A percentile compares a stretch with the other conserved stretches of the same genome.
Conservation (phyloP, 2,797 vertebrate genomes). For the Erpetoichthys calabaricus region DNA sequence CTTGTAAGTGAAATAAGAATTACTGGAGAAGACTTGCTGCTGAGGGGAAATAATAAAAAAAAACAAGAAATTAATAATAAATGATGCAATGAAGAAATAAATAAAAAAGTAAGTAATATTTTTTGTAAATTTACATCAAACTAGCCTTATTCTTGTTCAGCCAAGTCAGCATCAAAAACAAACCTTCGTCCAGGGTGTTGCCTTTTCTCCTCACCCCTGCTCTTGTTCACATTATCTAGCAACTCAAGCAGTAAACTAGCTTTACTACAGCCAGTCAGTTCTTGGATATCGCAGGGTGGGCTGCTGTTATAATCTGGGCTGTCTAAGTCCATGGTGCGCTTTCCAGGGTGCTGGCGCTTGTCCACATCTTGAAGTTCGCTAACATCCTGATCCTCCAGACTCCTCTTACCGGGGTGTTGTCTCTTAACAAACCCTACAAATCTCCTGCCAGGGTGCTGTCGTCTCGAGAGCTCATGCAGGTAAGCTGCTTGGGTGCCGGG, state of each 20-base stretch:
- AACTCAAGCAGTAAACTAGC: conserved; percentile 59
- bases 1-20: no score
- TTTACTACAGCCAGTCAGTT: conserved; percentile 51
- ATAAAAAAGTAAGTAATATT: no score
- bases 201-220: conserved; percentile 57
- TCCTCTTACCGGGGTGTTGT: conserved; percentile 56
- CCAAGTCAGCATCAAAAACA: conserved; percentile 40
- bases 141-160: conserved; percentile 36
- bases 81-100: no score
- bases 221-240: conserved; percentile 53
- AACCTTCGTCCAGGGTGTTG: conserved; percentile 75
- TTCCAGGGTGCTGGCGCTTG: conserved; percentile 74
- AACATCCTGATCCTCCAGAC: conserved; percentile 32
- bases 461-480: conserved; percentile 51
- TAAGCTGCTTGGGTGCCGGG: conserved; percentile 27
- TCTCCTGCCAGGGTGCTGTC: conserved; percentile 69
- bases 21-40: no score
- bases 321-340: conserved; percentile 49
- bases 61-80: no score
- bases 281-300: conserved; percentile 51
- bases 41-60: no score
- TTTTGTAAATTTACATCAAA: no score
- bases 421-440: conserved; percentile 44
- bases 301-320: conserved; percentile 38
- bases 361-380: conserved; percentile 35